These are phyloP conservation scores for Tetranychus piercei DNA, from an alignment of 2,888 invertebrate species.

Conservation along the genomic window DNA sequence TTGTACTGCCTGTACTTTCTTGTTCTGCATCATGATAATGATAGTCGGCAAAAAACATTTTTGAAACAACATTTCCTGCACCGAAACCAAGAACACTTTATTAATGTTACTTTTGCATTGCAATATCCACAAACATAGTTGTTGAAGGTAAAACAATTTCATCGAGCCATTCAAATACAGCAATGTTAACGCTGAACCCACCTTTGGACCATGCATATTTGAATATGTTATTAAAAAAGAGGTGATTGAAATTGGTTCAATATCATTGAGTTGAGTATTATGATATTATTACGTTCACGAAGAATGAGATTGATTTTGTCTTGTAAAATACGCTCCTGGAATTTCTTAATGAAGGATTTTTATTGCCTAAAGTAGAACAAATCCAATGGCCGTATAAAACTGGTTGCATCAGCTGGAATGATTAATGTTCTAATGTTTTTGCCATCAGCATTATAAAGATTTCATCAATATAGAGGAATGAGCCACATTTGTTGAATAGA, in stretches of 20 bases:
- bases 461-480: not conserved
- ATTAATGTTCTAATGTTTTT: not conserved
- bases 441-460: not conserved
- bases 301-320: not conserved
- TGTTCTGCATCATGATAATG: no score
- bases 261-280: not conserved
- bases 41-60: not conserved
- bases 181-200: not conserved
- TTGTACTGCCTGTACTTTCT: no score
- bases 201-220: no score
- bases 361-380: not conserved
- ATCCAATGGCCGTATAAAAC: not conserved
- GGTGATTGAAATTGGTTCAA: not conserved
- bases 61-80: not conserved
- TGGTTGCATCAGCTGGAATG: not conserved
- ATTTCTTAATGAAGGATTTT: not conserved
- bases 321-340: not conserved
- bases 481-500: not conserved
- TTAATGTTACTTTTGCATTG: not conserved
- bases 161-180: not conserved
- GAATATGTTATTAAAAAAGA: not conserved
- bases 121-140: not conserved
- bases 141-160: not conserved
- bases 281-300: not conserved
- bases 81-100: not conserved